Conservation (phyloP, 2,113 vertebrate species). For the Rhinolophus sinicus region DNA sequence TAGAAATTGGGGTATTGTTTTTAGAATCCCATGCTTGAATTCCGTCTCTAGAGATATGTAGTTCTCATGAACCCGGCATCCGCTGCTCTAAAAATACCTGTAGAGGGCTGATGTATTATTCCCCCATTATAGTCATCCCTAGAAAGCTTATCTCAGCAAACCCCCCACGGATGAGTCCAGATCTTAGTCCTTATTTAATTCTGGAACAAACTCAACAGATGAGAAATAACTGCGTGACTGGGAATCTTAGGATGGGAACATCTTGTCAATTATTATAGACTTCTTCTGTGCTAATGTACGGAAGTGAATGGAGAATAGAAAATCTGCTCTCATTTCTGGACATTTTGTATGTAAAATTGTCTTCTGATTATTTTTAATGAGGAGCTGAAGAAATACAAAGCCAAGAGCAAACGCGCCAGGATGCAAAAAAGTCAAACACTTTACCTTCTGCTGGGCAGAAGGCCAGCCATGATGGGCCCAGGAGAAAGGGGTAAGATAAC, state of each 20-base stretch:
- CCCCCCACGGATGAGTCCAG: neutral
- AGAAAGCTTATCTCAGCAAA: slow-evolving; percentile 5
- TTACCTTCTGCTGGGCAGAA: slow-evolving; percentile 83
- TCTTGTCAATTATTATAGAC: neutral
- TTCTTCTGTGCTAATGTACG: neutral
- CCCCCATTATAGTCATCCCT: neutral
- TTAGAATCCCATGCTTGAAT: neutral
- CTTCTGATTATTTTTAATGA: slow-evolving; percentile 50
- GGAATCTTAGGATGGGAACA: neutral
- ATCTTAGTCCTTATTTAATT: slow-evolving; percentile 11
- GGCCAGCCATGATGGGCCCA: slow-evolving; percentile 80
- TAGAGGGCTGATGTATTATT: neutral
- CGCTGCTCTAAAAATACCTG: neutral
- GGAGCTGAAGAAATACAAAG: slow-evolving; percentile 70
- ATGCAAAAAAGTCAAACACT: slow-evolving; percentile 76
- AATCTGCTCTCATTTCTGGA: neutral
- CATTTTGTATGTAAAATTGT: slow-evolving; percentile 33
- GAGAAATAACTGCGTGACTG: neutral
- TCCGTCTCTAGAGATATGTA: neutral
- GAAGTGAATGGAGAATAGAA: neutral
- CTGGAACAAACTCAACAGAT: neutral
- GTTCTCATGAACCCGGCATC: neutral
- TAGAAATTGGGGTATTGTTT: neutral
- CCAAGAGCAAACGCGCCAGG: slow-evolving; percentile 69
- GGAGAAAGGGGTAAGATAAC: slow-evolving; percentile 89